Conservation (phyloP, 2,113 vertebrate species). For the Apistogramma diplotaenia region DNA sequence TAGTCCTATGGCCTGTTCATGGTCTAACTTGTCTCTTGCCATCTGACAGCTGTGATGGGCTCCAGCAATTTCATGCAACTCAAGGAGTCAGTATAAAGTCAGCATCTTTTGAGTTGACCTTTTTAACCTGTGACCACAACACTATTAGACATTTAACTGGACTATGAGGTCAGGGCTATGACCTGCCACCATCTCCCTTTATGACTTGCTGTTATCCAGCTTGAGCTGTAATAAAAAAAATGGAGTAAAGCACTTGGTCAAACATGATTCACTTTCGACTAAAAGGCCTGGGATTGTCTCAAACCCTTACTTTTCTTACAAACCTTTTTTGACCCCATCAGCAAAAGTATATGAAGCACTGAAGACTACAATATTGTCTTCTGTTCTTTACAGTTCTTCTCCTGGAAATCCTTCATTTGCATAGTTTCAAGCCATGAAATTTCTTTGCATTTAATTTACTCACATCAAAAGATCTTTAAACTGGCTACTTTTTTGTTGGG, state of each 20-base stretch:
- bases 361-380: background rate
- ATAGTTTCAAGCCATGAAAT: background rate
- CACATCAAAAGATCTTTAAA: background rate
- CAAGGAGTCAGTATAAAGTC: constrained; percentile 5
- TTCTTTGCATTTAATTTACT: background rate
- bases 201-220: constrained; percentile 57
- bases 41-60: no score
- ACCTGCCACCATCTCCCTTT: constrained; percentile 55
- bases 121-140: constrained; percentile 6
- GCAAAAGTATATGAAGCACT: constrained; percentile 43
- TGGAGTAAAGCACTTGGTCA: constrained; percentile 57
- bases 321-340: constrained; percentile 47
- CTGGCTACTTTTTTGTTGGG: background rate
- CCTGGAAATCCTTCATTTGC: background rate
- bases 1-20: background rate
- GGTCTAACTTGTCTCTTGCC: background rate
- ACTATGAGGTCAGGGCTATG: constrained; percentile 14
- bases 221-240: constrained; percentile 30
- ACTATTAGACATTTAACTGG: constrained; percentile 35
- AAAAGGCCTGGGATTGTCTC: constrained; percentile 41
- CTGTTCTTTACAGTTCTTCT: background rate
- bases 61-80: background rate
- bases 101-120: constrained; percentile 18
- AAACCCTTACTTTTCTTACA: constrained; percentile 54
- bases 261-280: constrained; percentile 51